Evolutionary conservation across 2,888 invertebrate species (phyloP), one percentile per base, ranked within the genome.

Genomic region (Panzeria rudis): DNA sequence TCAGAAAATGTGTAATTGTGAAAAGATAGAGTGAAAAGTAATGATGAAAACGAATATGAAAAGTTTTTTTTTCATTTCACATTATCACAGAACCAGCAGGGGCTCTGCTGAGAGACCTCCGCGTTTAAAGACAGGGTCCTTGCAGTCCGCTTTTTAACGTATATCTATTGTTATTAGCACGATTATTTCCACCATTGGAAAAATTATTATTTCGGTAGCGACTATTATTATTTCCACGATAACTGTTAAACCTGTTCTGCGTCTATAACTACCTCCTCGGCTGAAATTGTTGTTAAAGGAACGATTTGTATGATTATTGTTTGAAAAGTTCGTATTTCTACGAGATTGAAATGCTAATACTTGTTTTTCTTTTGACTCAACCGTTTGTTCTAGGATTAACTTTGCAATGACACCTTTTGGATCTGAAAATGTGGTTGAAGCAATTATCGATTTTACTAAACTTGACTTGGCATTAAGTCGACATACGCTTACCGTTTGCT

Each of bases 361-460:
- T 62, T 83, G 75, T 20, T 44, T 56, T 23, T 83, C 77, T 1
- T 77, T 77, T 35, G 54, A 32, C 52, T 82, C 69, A 20, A 62
- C 76, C 9, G 83, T 71, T 41, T 83, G 77, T 59, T 83, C 71
- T 9, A 83, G 47, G 13, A 83, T 41, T 17, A 83, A 44, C 56
- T 82, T 76, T 29, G 81, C 81, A 20, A 81, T 17, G 4, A 68
- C 66, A 13, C 32, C 75, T 15, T 81, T 76, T 41, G 75, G 62
- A 32, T 82, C 69, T 3, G 68, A 25, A 69, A 75, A 82, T 29
- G 69, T 32, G 54, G 73, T 54, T 35, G 35, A 35, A 8, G 35
- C 35, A 35, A 35, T 35, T 35, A 35, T 35, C 35, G 35, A 35
- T 35, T 73, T 81, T 1, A 73, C 73, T 41, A 81, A 59, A 25